Base-by-base conservation (phyloP, 2,113 vertebrate species). In the Caranx melampygus region DNA sequence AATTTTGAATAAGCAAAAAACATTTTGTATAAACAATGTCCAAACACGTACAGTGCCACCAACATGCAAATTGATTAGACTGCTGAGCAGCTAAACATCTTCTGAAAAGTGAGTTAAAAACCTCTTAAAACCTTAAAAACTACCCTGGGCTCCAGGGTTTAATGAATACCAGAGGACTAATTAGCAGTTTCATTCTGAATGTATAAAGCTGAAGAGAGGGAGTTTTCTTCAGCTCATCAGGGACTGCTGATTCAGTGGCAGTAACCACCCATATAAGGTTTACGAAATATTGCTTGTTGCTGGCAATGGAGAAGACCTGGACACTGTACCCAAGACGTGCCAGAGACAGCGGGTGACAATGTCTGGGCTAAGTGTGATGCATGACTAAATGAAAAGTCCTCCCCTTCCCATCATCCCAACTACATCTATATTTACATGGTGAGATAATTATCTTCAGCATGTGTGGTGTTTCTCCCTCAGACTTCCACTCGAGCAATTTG, bases 311-410 rank as follows among this genome's bases (percentile, higher is more conserved):
- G 44, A 49, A 74, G 69, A 13, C 49, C 42, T 81, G 40, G 68
- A 73, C 68, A 68, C 33, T 64, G 61, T 76, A 79, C 67, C 49
- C 5, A 57, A 62, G 35, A 62, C 34, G 21, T 85, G 65, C 75
- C 75, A 74, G 75, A 85, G 60, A 86, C 51, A 31, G 44, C 33
- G 4, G 15, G 75, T 66, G 70, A 62, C 78, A 80, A 47, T 84
- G 52, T 78, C 60, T 51, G 40, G 62, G 61, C 58, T 21, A 59
- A 72, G 60, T 77, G 58, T 57, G 62, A 81, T 64, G 47, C 65
- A 60, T 79, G 72, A 79, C 78, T 57, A 65, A 62, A 76, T 82
- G 40, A 78, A 62, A 81, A 83, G 57, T 45, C 70, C 34, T 75
- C 55, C 68, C 34, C 40, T 71, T 78, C 60, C 40, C 51, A 37